Evolutionary conservation across 2,113 vertebrate genomes (phyloP), one percentile per base, ranked within the genome.

Genomic region (Echinops telfairi): DNA sequence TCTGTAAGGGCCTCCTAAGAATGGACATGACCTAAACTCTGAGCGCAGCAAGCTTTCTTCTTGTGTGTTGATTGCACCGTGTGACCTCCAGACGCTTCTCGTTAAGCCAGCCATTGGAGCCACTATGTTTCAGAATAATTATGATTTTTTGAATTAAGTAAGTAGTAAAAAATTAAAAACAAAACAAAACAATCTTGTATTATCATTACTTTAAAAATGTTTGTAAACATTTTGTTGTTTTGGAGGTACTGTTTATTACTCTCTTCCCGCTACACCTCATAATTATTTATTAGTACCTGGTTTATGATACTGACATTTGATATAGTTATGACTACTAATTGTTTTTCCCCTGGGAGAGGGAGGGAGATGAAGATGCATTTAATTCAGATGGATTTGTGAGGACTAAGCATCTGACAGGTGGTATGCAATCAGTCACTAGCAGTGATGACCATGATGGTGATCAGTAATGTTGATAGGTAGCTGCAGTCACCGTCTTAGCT

Each of bases 71-170:
- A 23, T 53, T 22, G 1, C 31, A 5, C 4, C 58, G 9, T 47
- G 6, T 75, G 71, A 64, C 11, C 27, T 71, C 40, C 81, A 38
- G 19, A 10, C 1, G 40, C 3, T 83, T 79, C 40, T 81, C 53
- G 43, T 78, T 12, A 60, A 79, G 79, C 57, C 15, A 58, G 76
- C 20, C 62, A 8, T 2, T 78, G 31, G 14, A 43, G 27, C 62
- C 40, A 60, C 5, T 70, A 25, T 57, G 29, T 75, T 80, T 91
- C 87, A 93, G 84, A 82, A 94, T 53, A 40, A 38, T 82, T 33
- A 47, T 43, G 62, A n/a, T 27, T 75, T 29, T 64, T 70, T 87
- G 91, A 83, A 36, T 53, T 64, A 78, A 23, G 14, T 76, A 15
- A 29, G 12, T 77, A 27, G 14, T 19, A 43, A 14, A 43, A 11